Evolutionary conservation across 2,888 invertebrate species (phyloP).

Genomic region (Prosapia bicincta): DNA sequence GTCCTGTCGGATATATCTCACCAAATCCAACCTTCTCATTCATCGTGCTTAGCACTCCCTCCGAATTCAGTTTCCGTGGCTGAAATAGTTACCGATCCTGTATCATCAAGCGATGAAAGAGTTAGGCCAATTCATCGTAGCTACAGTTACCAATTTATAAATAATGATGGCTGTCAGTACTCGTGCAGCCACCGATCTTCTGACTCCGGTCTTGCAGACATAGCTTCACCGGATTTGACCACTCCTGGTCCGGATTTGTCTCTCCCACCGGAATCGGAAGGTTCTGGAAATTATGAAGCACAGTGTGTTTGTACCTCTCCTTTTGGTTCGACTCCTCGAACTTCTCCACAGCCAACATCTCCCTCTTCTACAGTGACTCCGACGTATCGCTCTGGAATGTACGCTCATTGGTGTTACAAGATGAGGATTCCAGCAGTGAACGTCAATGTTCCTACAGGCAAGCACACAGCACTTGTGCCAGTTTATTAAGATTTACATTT

Average conservation of each 20-base stretch:
- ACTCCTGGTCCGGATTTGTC: conserved; percentile 23
- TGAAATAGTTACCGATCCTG: conserved; percentile 14
- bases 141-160: conserved; percentile 19
- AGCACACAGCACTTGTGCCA: conserved; percentile 31
- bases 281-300: conserved; percentile 60
- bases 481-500: background rate
- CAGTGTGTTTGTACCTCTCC: conserved; percentile 68
- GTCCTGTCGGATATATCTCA: background rate
- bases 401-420: conserved; percentile 93
- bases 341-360: conserved; percentile 8
- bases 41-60: conserved; percentile 56
- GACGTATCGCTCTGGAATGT: conserved; percentile 73
- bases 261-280: conserved; percentile 31
- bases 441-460: conserved; percentile 27
- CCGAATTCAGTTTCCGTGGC: conserved; percentile 47
- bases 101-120: background rate
- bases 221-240: conserved; percentile 65
- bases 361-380: background rate
- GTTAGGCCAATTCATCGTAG: conserved; percentile 11
- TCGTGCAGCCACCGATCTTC: conserved; percentile 63
- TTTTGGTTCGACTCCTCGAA: conserved; percentile 14
- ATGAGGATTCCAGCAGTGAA: conserved; percentile 66
- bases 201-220: conserved; percentile 83
- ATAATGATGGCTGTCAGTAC: conserved; percentile 40
- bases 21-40: conserved; percentile 46